Base-by-base conservation (phyloP, 2,888 invertebrate genomes). In the Trichogramma evanescens region DNA sequence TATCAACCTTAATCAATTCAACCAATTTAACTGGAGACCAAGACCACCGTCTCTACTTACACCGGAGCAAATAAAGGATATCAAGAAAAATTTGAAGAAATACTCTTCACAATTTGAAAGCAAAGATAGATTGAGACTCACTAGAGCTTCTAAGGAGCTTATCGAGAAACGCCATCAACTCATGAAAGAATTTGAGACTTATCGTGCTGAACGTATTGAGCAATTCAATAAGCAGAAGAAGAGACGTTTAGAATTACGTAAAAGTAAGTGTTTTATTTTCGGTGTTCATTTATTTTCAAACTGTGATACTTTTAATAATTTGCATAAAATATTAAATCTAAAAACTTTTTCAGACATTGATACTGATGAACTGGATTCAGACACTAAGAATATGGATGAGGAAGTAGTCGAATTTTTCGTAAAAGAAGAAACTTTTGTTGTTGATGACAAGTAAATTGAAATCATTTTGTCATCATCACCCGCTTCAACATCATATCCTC, bases 341-440 rank as follows among this genome's bases (percentile, higher is more conserved):
- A 48, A 9, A 8, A 56, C 4, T n/a, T 57, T 80, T 81, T 6
- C 80, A 95, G 95, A 92, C 78, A 84, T 93, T 70, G 95, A 96
- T 78, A 95, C 96, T n/a, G 95, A 96, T 80, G 90, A 89, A 76
- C 80, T 94, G 70, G 91, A 92, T 77, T 89, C 89, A 56, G 92
- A 94, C 74, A 83, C 86, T 56, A 85, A 86, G 71, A 93, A 94
- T 78, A 87, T 93, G 72, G 94, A 95, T 78, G 96, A 96, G 77
- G 96, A 97, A 83, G 84, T 90, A 75, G 89, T 97, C 74, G 96
- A 97, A 88, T 95, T 96, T 89, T 92, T 97, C 84, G 87, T 96
- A 78, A 95, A 95, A 84, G 95, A 96, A 83, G 95, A 96, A 85
- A 85, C 86, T 73, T 89, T 87, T 26, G 79, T 86, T 69, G 82